These are phyloP conservation scores for Sebastiscus tertius DNA, from an alignment of 2,797 vertebrate genomes.

Conservation along the genomic window DNA sequence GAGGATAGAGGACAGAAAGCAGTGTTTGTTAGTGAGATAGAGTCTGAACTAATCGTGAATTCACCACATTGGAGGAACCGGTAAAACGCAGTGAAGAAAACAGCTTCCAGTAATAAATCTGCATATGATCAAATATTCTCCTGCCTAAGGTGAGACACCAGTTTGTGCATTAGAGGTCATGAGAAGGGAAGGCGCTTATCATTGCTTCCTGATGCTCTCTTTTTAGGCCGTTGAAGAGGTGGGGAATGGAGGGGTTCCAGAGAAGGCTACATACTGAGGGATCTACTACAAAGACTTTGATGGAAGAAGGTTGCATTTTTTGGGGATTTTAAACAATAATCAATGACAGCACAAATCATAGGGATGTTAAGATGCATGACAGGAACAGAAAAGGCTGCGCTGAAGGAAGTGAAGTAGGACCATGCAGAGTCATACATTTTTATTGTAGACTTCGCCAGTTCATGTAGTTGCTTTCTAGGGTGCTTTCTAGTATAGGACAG, in stretches of 20 bases:
- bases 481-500: neutral
- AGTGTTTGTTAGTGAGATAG: too few relatives aligned
- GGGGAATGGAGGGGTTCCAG: neutral
- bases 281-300: neutral
- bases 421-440: neutral
- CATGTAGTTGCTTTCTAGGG: neutral
- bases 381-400: neutral
- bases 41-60: neutral
- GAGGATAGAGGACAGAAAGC: too few relatives aligned
- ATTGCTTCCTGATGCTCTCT: neutral
- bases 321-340: neutral
- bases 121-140: neutral
- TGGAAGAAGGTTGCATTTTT: neutral
- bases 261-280: neutral
- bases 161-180: neutral
- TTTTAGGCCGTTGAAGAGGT: neutral
- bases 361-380: neutral
- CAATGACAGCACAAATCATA: neutral
- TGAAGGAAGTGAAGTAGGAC: neutral
- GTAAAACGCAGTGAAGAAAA: neutral
- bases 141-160: neutral
- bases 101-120: neutral
- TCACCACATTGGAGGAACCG: neutral
- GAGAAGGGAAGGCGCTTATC: neutral
- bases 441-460: neutral